A percentile compares a stretch with the other conserved stretches of the same genome.
These are phyloP conservation scores for Drosophila ohnishii DNA, from an alignment of 1,140 invertebrate genomes.

Conservation along the genomic window DNA sequence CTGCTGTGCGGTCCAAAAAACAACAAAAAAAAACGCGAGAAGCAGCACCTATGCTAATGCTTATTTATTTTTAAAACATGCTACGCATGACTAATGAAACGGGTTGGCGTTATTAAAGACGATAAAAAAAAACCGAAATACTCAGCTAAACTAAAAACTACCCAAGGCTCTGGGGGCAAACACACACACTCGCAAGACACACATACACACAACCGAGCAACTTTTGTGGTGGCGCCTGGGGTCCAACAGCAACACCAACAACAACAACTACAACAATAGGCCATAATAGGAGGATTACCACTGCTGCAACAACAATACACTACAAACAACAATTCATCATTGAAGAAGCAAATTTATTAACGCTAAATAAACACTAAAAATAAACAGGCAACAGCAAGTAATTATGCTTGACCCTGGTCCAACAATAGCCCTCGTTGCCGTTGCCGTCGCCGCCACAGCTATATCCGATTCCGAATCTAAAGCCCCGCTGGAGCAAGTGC, in stretches of 20 bases:
- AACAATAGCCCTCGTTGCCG: slow-evolving; percentile 58
- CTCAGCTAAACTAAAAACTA: slow-evolving; percentile 22
- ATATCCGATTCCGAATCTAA: slow-evolving; percentile 46
- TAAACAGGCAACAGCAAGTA: slow-evolving; percentile 62
- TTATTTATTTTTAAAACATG: slow-evolving; percentile 63
- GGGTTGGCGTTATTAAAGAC: slow-evolving; percentile 51
- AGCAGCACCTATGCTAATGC: slow-evolving; percentile 35
- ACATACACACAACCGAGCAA: slow-evolving; percentile 16
- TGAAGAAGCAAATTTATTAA: slow-evolving; percentile 65
- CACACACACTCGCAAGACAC: slow-evolving; percentile 9
- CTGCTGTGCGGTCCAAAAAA: slow-evolving; percentile 13
- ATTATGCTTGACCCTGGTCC: slow-evolving; percentile 80
- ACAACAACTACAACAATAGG: slow-evolving; percentile 22
- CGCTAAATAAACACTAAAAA: slow-evolving; percentile 72
- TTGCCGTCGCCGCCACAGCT: slow-evolving; percentile 15
- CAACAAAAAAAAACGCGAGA: slow-evolving; percentile 5
- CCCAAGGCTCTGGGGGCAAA: slow-evolving; percentile 36
- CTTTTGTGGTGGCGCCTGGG: slow-evolving; percentile 49
- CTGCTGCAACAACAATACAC: slow-evolving; percentile 11
- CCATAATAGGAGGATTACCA: slow-evolving; percentile 36
- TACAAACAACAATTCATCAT: slow-evolving; percentile 43
- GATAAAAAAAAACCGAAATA: slow-evolving; percentile 41
- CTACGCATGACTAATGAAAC: slow-evolving; percentile 70
- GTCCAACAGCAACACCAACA: slow-evolving; percentile 14
- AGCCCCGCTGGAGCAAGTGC: slow-evolving; percentile 29